phyloP scores from a whole-genome alignment of 2,888 invertebrate species.

The Leucoma salicis region DNA sequence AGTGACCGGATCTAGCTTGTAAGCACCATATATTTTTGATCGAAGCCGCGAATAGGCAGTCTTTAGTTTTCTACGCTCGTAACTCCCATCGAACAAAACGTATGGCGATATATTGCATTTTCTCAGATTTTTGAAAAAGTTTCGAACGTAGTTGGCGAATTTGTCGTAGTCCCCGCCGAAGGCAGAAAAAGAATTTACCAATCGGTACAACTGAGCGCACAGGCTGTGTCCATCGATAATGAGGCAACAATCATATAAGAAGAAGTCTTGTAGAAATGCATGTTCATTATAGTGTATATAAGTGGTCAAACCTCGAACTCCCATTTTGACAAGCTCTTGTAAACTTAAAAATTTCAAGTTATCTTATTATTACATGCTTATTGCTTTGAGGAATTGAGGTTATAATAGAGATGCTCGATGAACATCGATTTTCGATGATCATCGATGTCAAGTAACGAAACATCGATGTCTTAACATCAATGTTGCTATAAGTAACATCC shows the following conservation, averaged over 20 bases:
- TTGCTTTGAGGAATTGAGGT: too few relatives aligned
- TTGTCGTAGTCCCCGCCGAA: constrained; percentile 94
- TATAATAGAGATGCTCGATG: too few relatives aligned
- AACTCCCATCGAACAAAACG: constrained; percentile 91
- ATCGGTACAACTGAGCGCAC: constrained; percentile 86
- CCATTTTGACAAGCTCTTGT: constrained; percentile 85
- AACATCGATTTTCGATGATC: too few relatives aligned
- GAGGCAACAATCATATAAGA: constrained; percentile 85
- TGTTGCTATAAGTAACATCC: too few relatives aligned
- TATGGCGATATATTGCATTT: constrained; percentile 87
- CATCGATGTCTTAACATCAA: too few relatives aligned
- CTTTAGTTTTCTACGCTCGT: constrained; percentile 86
- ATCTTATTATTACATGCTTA: too few relatives aligned
- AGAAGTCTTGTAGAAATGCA: constrained; percentile 83
- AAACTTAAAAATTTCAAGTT: too few relatives aligned
- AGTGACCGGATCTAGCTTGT: constrained; percentile 78
- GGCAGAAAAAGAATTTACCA: constrained; percentile 83
- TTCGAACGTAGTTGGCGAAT: constrained; percentile 83
- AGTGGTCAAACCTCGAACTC: constrained; percentile 92
- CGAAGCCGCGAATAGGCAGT: constrained; percentile 84
- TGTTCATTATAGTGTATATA: constrained; percentile 86
- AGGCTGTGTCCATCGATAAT: constrained; percentile 92
- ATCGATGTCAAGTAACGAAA: too few relatives aligned
- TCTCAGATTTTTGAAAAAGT: constrained; percentile 86
- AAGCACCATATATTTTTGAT: constrained; percentile 82